Conservation (phyloP, 1,140 invertebrate species). For the Drosophila carrolli region DNA sequence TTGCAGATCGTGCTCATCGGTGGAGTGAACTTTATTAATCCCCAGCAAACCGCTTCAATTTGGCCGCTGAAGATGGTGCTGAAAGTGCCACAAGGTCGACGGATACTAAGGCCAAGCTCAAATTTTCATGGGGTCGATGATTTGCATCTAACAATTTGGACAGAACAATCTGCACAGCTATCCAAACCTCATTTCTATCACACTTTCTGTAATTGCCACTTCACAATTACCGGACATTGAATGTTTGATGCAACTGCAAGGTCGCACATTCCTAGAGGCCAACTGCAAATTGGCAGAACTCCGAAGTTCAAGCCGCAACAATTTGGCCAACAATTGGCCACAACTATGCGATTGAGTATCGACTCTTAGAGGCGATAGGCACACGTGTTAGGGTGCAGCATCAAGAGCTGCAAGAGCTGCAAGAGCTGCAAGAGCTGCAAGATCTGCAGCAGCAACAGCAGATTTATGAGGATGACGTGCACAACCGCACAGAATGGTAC, state of each 20-base stretch:
- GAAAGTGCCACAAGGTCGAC: constrained; percentile 44
- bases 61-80: constrained; percentile 38
- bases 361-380: constrained; percentile 18
- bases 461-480: constrained; percentile 71
- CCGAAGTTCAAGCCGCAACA: constrained; percentile 57
- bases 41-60: constrained; percentile 37
- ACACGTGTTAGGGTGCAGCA: constrained; percentile 46
- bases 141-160: constrained; percentile 24
- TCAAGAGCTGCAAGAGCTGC: constrained; percentile 7
- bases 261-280: constrained; percentile 63
- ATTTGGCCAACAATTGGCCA: constrained; percentile 67
- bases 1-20: constrained; percentile 59
- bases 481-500: constrained; percentile 22
- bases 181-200: constrained; percentile 15
- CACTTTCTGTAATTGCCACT: constrained; percentile 23
- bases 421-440: constrained; percentile 9
- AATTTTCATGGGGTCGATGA: constrained; percentile 30
- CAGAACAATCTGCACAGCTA: not conserved
- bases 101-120: constrained; percentile 18
- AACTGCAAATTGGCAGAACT: constrained; percentile 47
- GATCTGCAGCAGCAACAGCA: not conserved
- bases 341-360: constrained; percentile 50
- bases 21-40: constrained; percentile 67
- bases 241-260: constrained; percentile 48
- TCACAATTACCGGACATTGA: constrained; percentile 5